Evolutionary conservation across 2,888 invertebrate genomes (phyloP), one percentile per base, ranked within the genome.

Genomic region (Drosophila koepferae): DNA sequence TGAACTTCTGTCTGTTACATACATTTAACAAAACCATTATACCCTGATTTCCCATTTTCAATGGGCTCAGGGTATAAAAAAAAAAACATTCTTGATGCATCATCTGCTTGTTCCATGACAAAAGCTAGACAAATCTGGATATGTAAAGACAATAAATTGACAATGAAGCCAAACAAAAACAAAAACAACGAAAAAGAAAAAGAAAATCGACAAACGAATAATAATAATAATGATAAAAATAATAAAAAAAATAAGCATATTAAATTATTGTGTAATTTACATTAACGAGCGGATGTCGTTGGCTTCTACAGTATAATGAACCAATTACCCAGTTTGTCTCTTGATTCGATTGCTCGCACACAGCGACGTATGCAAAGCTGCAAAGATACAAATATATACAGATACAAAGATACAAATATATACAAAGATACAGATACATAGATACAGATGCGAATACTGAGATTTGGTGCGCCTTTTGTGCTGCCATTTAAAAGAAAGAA

Each of bases 321-420:
- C 87, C 84, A 84, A 84, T 84, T 84, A 87, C 89, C 88, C 88
- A 89, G 84, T 89, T 89, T 89, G 88, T 87, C 86, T 84, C 84
- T 84, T 89, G 85, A 84, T 84, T 89, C 88, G 89, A 84, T 89
- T 89, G 87, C 87, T 79, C 48, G 73, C 63, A 66, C 64, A 80
- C 48, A 72, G 36, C 44, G 44, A 51, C 63, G 63, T 20, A 31
- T 48, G 43, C 53, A 74, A 44, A 74, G 36, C 16, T 53, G 44
- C 28, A 70, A 20, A 75, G n/a, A n/a, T n/a, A n/a, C n/a, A n/a
- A n/a, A n/a, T n/a, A n/a, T n/a, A 41, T 31, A 48, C 58, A 66
- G 44, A 43, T 55, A 63, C 56, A 74, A 36, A 71, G 40, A 16
- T 59, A 41, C 48, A 64, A n/a, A n/a, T n/a, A n/a, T n/a, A 10